A percentile compares a stretch with the other conserved stretches of the same genome.
Conservation (phyloP, 2,113 vertebrate genomes). For the Willisornis vidua region DNA sequence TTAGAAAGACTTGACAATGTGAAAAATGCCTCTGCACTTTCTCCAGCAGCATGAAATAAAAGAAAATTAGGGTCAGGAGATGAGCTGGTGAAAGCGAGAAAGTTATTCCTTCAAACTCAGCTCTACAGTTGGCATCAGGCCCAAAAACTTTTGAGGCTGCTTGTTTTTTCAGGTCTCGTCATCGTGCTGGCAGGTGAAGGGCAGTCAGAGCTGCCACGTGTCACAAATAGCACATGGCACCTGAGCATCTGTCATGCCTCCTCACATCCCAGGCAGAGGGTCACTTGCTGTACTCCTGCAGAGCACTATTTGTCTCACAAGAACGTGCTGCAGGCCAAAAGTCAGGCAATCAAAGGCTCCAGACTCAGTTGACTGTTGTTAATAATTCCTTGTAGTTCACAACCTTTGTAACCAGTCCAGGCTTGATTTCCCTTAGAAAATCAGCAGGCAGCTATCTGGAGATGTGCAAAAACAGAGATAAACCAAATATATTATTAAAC, state of each 20-base stretch:
- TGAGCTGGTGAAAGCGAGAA: neutral
- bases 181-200: neutral
- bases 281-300: neutral
- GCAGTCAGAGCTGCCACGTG: slow-evolving; percentile 20
- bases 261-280: slow-evolving; percentile 36
- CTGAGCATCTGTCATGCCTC: slow-evolving; percentile 14
- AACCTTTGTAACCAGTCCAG: slow-evolving; percentile 26
- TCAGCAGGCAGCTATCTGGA: neutral
- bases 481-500: neutral
- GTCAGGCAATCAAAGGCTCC: neutral
- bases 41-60: neutral
- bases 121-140: neutral
- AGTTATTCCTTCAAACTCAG: neutral
- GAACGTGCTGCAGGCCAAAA: neutral
- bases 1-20: neutral
- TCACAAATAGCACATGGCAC: slow-evolving; percentile 28
- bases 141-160: neutral
- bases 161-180: neutral
- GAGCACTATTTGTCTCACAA: slow-evolving; percentile 8
- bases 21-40: neutral
- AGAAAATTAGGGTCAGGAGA: neutral
- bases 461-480: slow-evolving; percentile 9
- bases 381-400: slow-evolving; percentile 58
- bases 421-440: neutral
- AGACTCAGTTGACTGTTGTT: slow-evolving; percentile 22